These are phyloP conservation scores for Bombylius major DNA, from an alignment of 2,888 invertebrate species.

Conservation along the genomic window DNA sequence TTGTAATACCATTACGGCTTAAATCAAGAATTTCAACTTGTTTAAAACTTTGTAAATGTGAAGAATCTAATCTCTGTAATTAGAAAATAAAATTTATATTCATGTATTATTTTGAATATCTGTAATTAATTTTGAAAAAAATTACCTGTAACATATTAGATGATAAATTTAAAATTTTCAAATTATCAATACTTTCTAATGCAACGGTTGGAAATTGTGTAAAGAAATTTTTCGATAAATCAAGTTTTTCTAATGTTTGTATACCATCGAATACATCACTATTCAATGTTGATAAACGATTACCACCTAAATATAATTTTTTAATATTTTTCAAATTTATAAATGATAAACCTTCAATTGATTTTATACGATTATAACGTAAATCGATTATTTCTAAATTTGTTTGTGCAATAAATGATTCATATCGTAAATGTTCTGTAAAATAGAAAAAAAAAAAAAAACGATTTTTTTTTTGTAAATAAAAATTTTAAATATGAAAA, in stretches of 20 bases:
- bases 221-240: conserved; percentile 78
- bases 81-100: background rate
- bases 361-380: conserved; percentile 62
- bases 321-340: conserved; percentile 52
- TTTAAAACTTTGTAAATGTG: conserved; percentile 43
- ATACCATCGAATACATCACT: conserved; percentile 70
- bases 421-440: conserved; percentile 53
- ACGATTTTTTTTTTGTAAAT: too few relatives aligned
- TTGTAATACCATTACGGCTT: conserved; percentile 71
- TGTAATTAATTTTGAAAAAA: background rate
- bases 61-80: conserved; percentile 61
- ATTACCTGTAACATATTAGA: conserved; percentile 72
- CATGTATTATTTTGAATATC: background rate
- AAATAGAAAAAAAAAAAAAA: conserved; percentile 16
- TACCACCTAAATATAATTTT: conserved; percentile 60
- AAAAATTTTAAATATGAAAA: too few relatives aligned
- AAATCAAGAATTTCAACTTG: conserved; percentile 45
- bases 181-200: conserved; percentile 51
- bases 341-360: conserved; percentile 65
- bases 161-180: conserved; percentile 66
- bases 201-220: conserved; percentile 68
- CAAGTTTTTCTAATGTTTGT: conserved; percentile 61
- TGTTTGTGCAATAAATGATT: conserved; percentile 56
- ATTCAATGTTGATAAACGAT: conserved; percentile 66
- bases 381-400: conserved; percentile 63